phyloP scores from a whole-genome alignment of 2,113 vertebrate genomes.

The Lophura nycthemera region DNA sequence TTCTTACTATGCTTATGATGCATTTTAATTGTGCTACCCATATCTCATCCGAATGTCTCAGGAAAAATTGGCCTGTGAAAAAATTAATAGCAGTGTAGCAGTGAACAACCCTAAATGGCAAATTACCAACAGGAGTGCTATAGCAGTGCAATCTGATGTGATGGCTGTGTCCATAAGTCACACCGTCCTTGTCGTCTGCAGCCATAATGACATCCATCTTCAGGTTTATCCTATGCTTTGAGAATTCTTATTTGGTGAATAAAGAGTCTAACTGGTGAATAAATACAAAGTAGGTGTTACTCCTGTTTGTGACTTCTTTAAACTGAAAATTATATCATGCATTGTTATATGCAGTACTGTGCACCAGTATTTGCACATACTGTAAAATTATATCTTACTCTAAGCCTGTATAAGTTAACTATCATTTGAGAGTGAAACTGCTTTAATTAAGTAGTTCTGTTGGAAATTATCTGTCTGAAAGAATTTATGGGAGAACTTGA shows the following conservation, averaged over 20 bases:
- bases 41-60: background rate
- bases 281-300: background rate
- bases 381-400: background rate
- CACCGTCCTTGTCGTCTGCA: background rate
- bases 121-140: background rate
- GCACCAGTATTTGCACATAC: background rate
- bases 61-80: background rate
- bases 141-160: background rate
- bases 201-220: background rate
- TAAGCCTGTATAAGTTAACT: background rate
- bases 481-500: background rate
- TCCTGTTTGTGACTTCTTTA: background rate
- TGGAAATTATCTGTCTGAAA: background rate
- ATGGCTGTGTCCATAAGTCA: background rate
- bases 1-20: background rate
- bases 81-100: background rate
- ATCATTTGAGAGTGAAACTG: background rate
- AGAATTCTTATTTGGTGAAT: background rate
- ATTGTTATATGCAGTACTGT: background rate
- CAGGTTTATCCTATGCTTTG: background rate
- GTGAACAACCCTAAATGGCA: background rate
- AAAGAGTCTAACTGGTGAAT: background rate
- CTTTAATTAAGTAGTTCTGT: background rate
- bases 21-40: background rate
- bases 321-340: background rate